These are phyloP conservation scores for Ellobium chinense DNA, from an alignment of 2,888 invertebrate genomes.

Conservation along the genomic window DNA sequence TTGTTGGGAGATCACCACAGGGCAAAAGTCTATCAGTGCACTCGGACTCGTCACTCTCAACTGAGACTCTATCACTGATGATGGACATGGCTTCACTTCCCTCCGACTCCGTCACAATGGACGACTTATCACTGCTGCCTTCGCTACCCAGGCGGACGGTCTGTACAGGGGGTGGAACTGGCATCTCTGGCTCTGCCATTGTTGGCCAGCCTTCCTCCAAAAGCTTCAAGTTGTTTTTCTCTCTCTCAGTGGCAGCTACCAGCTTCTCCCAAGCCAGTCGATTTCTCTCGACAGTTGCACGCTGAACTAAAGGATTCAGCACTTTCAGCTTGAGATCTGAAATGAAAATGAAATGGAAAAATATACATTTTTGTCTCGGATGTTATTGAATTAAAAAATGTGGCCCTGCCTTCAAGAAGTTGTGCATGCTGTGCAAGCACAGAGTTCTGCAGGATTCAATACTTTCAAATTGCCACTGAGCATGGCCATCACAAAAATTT, in stretches of 20 bases:
- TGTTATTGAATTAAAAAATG: no score
- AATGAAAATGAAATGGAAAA: neutral
- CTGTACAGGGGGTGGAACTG: neutral
- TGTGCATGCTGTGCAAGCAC: no score
- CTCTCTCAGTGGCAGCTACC: slow-evolving; percentile 19
- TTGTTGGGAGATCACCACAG: slow-evolving; percentile 19
- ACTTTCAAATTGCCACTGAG: no score
- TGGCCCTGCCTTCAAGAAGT: no score
- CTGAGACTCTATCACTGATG: slow-evolving; percentile 27
- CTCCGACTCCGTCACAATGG: slow-evolving; percentile 31
- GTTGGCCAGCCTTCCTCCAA: slow-evolving; percentile 27
- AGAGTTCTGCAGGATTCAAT: no score
- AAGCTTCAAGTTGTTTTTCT: slow-evolving; percentile 20
- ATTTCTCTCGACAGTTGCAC: slow-evolving; percentile 23
- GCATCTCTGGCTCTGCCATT: no score
- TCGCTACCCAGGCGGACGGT: neutral
- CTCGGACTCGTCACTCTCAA: slow-evolving; percentile 29
- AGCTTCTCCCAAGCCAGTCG: slow-evolving; percentile 25
- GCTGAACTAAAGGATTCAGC: slow-evolving; percentile 26
- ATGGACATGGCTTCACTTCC: slow-evolving; percentile 30
- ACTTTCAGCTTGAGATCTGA: slow-evolving; percentile 23
- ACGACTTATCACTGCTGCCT: slow-evolving; percentile 29
- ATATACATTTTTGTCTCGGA: no score
- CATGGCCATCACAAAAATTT: no score
- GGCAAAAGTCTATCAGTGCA: slow-evolving; percentile 8